A percentile compares a stretch with the other conserved stretches of the same genome.
Evolutionary conservation across 1,140 invertebrate species (phyloP).

Genomic region (Wasmannia auropunctata): DNA sequence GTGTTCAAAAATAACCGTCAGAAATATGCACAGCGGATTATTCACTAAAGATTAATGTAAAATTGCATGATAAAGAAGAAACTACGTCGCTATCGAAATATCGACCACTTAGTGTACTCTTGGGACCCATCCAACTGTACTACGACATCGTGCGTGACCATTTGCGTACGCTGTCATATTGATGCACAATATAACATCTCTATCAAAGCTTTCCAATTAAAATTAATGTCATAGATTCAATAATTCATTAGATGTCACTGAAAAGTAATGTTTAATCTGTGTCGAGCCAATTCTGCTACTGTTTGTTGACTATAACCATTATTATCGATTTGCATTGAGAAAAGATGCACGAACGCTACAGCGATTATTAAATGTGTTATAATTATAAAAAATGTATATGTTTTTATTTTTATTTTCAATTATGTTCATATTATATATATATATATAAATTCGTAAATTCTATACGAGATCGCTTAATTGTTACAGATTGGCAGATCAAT

Average conservation of each 20-base stretch:
- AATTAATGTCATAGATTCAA: constrained; percentile 61
- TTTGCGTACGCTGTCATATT: not conserved
- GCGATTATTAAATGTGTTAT: no score
- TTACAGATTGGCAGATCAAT: not conserved
- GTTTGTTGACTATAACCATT: not conserved
- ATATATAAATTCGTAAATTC: not conserved
- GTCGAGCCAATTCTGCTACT: constrained; percentile 39
- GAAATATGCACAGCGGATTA: not conserved
- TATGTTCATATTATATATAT: not conserved
- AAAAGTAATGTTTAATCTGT: constrained; percentile 49
- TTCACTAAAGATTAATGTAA: constrained; percentile 32
- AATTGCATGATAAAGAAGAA: constrained; percentile 44
- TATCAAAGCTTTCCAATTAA: constrained; percentile 48
- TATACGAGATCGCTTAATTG: constrained; percentile 19
- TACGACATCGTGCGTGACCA: not conserved
- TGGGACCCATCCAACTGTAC: constrained; percentile 53
- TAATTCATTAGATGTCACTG: constrained; percentile 30
- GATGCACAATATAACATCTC: constrained; percentile 22
- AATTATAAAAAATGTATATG: no score
- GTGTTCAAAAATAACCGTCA: not conserved
- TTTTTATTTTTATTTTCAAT: no score
- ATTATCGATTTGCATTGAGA: not conserved
- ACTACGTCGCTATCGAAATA: not conserved
- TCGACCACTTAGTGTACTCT: not conserved
- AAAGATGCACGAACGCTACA: not conserved